Base-by-base conservation (phyloP, 2,888 invertebrate species). In the Amitus sp. region DNA sequence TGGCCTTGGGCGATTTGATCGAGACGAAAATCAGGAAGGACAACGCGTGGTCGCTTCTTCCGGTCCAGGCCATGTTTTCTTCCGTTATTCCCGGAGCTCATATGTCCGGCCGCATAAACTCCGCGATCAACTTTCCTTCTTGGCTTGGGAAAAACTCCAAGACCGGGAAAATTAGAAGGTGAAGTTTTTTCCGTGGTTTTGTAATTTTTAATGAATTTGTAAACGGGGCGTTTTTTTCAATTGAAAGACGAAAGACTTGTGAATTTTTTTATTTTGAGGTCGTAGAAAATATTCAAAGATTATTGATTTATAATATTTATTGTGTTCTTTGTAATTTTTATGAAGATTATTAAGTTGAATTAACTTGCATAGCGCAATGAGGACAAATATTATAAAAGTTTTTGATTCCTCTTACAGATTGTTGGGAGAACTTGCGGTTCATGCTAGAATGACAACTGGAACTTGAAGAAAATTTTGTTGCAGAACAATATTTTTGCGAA, bases 101-200 rank as follows among this genome's bases (percentile, higher is more conserved):
- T 51, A 88, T 98, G 88, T 86, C 90, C 19, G 98, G 98, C 0
- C 87, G 90, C 74, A 82, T 96, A 57, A 84, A 86, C 0, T 89
- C 88, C 0, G 91, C 91, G 85, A 91, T 96, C 15, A 90, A 91
- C 75, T 99, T 99, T 82, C 99, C 99, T 1, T 85, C 87, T 33
- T 99, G 98, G 98, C 88, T 99, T 50, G 99, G 99, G 1, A 95
- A 95, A 83, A 95, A 97, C 84, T 98, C 98, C 0, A 90, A 89
- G 63, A 84, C 87, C 13, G 89, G 84, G 65, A 98, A 98, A 84
- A 89, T 92, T 77, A 88, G 90, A 17, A 89, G 89, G 93, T 43
- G 3, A 2, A 3, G 5, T 37, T 37, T 37, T 37, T n/a, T n/a
- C n/a, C 12, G 13, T 37, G 7, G 7, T 5, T 23, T 23, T 23